Percentiles rank a stretch among this genome's conserved stretches.
Evolutionary conservation across 2,797 vertebrate species (phyloP).

Genomic region (Peromyscus aztecus): DNA sequence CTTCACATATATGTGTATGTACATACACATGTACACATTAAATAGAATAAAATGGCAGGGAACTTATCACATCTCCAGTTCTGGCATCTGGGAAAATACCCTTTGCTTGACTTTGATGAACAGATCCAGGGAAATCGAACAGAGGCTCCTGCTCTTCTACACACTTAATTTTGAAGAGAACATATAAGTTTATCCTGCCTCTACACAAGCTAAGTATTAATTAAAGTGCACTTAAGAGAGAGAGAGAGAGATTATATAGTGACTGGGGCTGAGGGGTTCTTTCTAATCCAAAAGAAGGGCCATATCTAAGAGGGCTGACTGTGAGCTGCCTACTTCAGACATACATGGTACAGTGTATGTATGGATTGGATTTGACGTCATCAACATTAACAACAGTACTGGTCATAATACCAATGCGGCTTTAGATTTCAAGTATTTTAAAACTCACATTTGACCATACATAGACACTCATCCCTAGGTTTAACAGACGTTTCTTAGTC

Average conservation of each 20-base stretch:
- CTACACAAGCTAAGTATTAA: slow-evolving; percentile 31
- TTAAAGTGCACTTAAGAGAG: slow-evolving; percentile 37
- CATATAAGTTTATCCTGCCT: slow-evolving; percentile 10
- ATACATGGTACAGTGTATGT: background rate
- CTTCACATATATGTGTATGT: background rate
- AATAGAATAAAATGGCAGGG: background rate
- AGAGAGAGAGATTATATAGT: background rate
- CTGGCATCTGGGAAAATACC: background rate
- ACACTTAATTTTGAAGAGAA: slow-evolving; percentile 7
- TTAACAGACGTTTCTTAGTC: background rate
- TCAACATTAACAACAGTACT: slow-evolving; percentile 19
- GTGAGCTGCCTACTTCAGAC: slow-evolving; percentile 1
- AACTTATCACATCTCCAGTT: background rate
- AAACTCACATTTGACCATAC: background rate
- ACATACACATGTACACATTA: too few species aligned
- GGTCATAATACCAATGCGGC: background rate
- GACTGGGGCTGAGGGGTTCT: background rate
- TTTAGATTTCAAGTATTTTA: slow-evolving; percentile 9
- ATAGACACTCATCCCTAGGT: background rate
- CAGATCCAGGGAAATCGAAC: slow-evolving; percentile 23
- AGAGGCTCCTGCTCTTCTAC: background rate
- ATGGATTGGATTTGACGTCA: slow-evolving; percentile 9
- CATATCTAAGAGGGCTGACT: background rate
- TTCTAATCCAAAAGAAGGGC: background rate
- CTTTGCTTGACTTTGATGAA: background rate